Conservation (phyloP, 2,797 vertebrate species). For the Epinephelus coioides region DNA sequence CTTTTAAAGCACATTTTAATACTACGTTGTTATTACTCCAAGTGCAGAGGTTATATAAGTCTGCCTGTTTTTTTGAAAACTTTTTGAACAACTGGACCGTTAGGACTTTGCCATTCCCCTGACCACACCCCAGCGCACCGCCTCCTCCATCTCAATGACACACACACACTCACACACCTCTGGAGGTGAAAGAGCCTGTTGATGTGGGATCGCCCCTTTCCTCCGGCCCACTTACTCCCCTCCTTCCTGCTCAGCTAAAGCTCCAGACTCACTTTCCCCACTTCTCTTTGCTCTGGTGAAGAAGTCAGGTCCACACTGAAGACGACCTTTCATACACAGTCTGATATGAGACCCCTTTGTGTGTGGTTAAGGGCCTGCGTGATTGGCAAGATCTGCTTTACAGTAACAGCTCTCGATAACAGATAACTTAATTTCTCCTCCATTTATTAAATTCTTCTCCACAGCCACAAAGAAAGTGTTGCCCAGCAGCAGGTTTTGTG, state of each 20-base stretch:
- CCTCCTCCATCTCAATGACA: slow-evolving; percentile 61
- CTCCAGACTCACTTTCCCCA: slow-evolving; percentile 41
- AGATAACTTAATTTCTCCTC: slow-evolving; percentile 29
- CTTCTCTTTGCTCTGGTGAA: slow-evolving; percentile 50
- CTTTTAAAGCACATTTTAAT: slow-evolving; percentile 4
- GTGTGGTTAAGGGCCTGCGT: slow-evolving; percentile 7
- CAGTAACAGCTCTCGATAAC: slow-evolving; percentile 3
- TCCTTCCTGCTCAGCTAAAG: slow-evolving; percentile 54
- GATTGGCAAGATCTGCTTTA: slow-evolving; percentile 3
- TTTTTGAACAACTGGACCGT: slow-evolving; percentile 72
- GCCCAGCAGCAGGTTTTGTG: slow-evolving; percentile 72
- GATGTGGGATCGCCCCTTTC: slow-evolving; percentile 67
- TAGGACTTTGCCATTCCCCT: slow-evolving; percentile 61
- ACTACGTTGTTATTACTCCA: background rate
- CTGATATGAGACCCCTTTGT: slow-evolving; percentile 38
- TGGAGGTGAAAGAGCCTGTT: slow-evolving; percentile 84
- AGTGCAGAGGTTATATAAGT: slow-evolving; percentile 28
- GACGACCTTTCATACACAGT: slow-evolving; percentile 64
- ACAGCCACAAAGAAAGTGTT: slow-evolving; percentile 69
- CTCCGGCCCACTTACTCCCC: slow-evolving; percentile 47
- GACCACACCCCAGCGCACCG: slow-evolving; percentile 68
- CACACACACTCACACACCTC: slow-evolving; percentile 71
- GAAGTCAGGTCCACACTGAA: slow-evolving; percentile 61
- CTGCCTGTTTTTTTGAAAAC: slow-evolving; percentile 30
- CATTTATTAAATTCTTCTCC: slow-evolving; percentile 40